Evolutionary conservation across 2,888 invertebrate species (phyloP), one percentile per base, ranked within the genome.

Genomic region (Pilophorus perplexus): DNA sequence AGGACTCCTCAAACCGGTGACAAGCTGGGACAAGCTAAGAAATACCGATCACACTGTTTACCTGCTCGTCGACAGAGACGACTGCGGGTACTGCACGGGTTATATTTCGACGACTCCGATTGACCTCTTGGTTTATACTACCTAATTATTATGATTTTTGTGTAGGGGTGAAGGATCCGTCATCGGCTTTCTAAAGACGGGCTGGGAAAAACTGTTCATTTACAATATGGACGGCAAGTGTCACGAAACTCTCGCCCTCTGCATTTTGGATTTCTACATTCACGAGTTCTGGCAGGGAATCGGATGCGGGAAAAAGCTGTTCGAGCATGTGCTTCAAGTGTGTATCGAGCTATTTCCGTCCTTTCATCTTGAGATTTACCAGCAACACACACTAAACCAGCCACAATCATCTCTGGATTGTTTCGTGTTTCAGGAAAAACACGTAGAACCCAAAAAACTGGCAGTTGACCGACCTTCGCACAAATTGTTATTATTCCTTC

Each of bases 391-490:
- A n/a, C n/a, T n/a, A n/a, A n/a, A n/a, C n/a, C n/a, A n/a, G n/a
- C n/a, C n/a, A n/a, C 33, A 33, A 33, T 33, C 6, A 33, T 33
- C 10, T 6, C 6, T 18, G 14, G 2, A 37, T 16, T 40, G 20
- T 28, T 6, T 33, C 50, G 40, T n/a, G n/a, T 33, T 48, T 16
- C 77, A 88, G 85, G 86, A 86, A 71, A 85, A 87, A 77, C 80
- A 84, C 60, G 80, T 85, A 46, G 77, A 78, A 52, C 86, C 90
- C 0, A 79, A 84, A 2, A 85, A 89, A 75, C 79, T 96, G 73
- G 95, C 98, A 0, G 88, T 97, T 70, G 97, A 98, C 78, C 84
- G 92, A 40, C 98, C 97, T 0, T 96, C 96, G 0, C 84, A 87
- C 54, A 94, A 94, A 77, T 87, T 96, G 74, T 80, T 91, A 71